Evolutionary conservation across 2,888 invertebrate species (phyloP), one percentile per base, ranked within the genome.

Genomic region (Morpho deidamia): DNA sequence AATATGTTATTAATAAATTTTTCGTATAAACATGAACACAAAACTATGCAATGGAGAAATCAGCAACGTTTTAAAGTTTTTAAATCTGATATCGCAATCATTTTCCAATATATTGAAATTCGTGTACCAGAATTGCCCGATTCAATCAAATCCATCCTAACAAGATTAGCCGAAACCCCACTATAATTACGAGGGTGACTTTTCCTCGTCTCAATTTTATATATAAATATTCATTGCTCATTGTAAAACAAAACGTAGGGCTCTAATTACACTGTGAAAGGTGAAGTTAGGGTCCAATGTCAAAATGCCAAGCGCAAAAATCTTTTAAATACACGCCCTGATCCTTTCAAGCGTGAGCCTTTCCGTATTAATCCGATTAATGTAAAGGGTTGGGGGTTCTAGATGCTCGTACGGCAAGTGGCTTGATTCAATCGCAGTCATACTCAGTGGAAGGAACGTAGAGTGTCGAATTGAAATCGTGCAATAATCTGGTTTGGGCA

Each of bases 221-320:
- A 76, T 78, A 82, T 83, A 79, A 83, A 83, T 83, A 84, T 84
- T 83, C 80, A 84, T 84, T 76, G 77, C 75, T 78, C 74, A 81
- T 83, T 81, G 74, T 74, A 68, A 71, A 79, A 80, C 73, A 76
- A 78, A 81, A 76, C 67, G 69, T 68, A 71, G 73, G 70, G 72
- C 67, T 70, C 74, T 74, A 76, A 79, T 82, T 75, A 72, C 64
- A 65, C 67, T 65, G 65, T 58, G 59, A 72, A 72, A 78, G 78
- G 80, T 79, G 78, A 51, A 44, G 41, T 55, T 75, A 70, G 76
- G 72, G 64, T 63, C 56, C 63, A 59, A 71, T 69, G 74, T 78
- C 78, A 78, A 78, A 83, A 81, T 65, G 78, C 69, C 76, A 78
- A 77, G 76, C 77, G 73, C 78, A 81, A 83, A 82, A 83, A 81